Evolutionary conservation across 2,113 vertebrate species (phyloP).

Genomic region (Mobula hypostoma): DNA sequence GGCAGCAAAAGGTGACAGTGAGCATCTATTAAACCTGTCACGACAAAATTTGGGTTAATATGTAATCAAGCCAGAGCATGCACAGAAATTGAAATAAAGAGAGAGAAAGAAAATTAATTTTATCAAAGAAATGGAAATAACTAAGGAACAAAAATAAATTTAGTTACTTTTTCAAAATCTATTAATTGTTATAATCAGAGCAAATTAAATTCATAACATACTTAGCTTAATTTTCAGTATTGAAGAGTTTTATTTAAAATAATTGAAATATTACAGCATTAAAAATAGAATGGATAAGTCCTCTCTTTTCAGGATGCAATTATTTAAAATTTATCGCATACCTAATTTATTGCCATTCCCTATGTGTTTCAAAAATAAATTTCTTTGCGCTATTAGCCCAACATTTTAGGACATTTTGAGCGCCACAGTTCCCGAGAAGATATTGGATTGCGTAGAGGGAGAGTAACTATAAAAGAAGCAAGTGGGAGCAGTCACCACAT

Average conservation of each 20-base stretch:
- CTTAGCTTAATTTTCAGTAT: neutral
- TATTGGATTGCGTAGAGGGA: too few species aligned
- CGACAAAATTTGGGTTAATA: neutral
- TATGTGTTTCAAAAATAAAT: neutral
- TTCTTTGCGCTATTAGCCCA: neutral
- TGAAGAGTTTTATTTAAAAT: neutral
- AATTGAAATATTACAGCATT: neutral
- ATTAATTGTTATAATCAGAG: neutral
- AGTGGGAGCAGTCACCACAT: too few species aligned
- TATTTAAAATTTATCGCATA: neutral
- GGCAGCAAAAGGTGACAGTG: too few species aligned
- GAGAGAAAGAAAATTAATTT: neutral
- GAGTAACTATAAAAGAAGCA: too few species aligned
- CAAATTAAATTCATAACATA: neutral
- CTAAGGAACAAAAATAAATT: neutral
- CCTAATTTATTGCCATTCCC: neutral
- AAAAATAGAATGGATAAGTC: neutral
- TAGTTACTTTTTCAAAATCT: neutral
- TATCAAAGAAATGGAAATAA: neutral
- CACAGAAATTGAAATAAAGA: neutral
- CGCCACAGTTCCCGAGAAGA: too few species aligned
- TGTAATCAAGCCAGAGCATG: neutral
- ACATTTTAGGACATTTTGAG: neutral
- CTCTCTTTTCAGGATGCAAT: neutral
- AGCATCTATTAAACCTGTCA: too few species aligned